Base-by-base conservation (phyloP, 2,888 invertebrate species). In the Drosophila niveifrons region DNA sequence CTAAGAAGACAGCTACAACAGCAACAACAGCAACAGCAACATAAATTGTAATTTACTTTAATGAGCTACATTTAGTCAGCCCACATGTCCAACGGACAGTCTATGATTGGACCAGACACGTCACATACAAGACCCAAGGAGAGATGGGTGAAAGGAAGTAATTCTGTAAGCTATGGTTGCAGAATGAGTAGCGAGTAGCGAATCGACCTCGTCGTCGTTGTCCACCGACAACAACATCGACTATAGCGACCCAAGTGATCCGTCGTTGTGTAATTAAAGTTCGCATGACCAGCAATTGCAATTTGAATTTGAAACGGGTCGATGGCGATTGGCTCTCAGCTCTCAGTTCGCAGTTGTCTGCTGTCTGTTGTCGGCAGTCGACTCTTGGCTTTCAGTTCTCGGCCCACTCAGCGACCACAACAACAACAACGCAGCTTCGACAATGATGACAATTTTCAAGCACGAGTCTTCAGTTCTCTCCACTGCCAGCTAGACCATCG, bases 1-100 rank as follows among this genome's bases (percentile, higher is more conserved):
- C 81, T 63, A 69, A 62, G 73, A 67, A 59, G 70, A 53, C 66
- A 65, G 55, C 18, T 1, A 17, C 18, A 50, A 50, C 66, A 67
- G 65, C 18, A 50, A 50, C 66, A 67, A 67, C 59, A 62, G 15
- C 78, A 73, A 44, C 56, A 71, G 31, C 66, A 62, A 50, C 79
- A 76, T 79, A 78, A 86, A 88, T 88, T 83, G 87, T 88, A 88
- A 85, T 88, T 88, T 81, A 75, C 77, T 86, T 85, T 85, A 88
- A 88, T 88, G 84, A 88, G 89, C 73, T 66, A 56, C 79, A 87
- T 87, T 88, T 85, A 88, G 84, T 75, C 72, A 48, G 63, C 72
- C 79, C 72, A 82, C 71, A 66, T 70, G 77, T 74, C 70, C 67
- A 36, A 39, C 41, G 57, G 31, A 18, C 48, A 28, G 63, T 41